phyloP scores from a whole-genome alignment of 2,888 invertebrate species.

The Temnothorax ravouxi region DNA sequence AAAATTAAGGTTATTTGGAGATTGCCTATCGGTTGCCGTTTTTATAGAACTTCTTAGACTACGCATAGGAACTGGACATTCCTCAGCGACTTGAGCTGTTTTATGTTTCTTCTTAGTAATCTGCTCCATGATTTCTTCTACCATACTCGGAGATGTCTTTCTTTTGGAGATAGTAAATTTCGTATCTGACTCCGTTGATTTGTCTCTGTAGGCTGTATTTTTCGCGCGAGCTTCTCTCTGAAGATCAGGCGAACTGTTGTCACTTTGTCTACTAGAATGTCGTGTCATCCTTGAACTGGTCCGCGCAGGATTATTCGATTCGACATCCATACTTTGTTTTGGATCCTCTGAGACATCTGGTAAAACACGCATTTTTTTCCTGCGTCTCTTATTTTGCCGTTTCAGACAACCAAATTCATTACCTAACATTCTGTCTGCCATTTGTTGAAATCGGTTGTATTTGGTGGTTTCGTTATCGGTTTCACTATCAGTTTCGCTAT shows the following conservation, averaged over 20 bases:
- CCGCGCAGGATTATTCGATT: neutral
- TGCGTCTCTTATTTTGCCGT: neutral
- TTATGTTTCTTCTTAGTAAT: conserved; percentile 41
- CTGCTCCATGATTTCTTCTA: neutral
- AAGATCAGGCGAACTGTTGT: conserved; percentile 46
- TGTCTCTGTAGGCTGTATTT: neutral
- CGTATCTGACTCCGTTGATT: neutral
- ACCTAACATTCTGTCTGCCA: conserved; percentile 33
- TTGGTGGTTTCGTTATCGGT: conserved; percentile 2
- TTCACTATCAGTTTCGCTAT: conserved; percentile 18
- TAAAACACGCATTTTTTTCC: neutral
- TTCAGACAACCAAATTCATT: neutral
- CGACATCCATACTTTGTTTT: neutral
- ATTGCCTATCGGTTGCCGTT: neutral
- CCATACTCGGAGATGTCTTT: conserved; percentile 42
- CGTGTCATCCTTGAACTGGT: conserved; percentile 36
- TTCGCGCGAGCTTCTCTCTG: conserved; percentile 47
- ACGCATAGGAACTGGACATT: neutral
- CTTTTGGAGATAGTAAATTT: neutral
- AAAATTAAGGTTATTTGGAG: conserved; percentile 17
- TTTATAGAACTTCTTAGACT: neutral
- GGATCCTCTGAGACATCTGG: neutral
- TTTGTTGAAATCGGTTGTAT: conserved; percentile 40
- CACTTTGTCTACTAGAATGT: conserved; percentile 48
- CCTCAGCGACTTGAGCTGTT: conserved; percentile 18